Evolutionary conservation across 2,113 vertebrate species (phyloP).

Genomic region (Tychaedon coryphoeus): DNA sequence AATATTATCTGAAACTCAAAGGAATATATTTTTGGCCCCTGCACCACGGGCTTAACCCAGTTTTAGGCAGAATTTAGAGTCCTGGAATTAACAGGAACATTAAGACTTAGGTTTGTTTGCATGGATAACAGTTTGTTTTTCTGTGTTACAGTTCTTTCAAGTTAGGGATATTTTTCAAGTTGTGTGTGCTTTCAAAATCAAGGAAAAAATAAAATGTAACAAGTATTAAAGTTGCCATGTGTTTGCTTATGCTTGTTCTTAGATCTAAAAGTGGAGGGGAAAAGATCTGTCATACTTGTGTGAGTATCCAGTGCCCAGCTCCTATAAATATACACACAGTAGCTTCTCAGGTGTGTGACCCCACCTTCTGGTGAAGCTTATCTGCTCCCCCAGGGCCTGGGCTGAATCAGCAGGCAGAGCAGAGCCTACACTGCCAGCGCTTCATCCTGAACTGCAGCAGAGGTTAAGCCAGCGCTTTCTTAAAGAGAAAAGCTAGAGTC

Average conservation of each 20-base stretch:
- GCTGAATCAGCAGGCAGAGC: background rate
- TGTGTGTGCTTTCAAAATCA: background rate
- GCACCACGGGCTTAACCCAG: background rate
- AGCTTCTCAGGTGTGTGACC: background rate
- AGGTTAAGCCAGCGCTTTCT: background rate
- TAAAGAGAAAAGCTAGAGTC: background rate
- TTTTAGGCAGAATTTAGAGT: background rate
- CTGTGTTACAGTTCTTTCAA: background rate
- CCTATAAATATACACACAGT: rapidly evolving
- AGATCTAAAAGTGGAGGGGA: background rate
- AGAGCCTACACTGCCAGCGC: background rate
- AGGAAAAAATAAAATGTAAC: conserved; percentile 43
- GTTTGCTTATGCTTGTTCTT: background rate
- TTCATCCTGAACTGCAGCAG: background rate
- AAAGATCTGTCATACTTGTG: background rate
- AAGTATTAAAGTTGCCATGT: background rate
- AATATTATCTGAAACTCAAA: background rate
- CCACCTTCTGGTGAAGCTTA: background rate
- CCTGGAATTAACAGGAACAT: background rate
- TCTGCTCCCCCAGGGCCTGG: background rate
- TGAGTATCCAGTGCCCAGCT: background rate
- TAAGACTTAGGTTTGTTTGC: background rate
- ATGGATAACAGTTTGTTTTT: background rate
- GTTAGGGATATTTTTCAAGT: background rate
- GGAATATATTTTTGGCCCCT: background rate